Base-by-base conservation (phyloP, 1,140 invertebrate species). In the Melitaea cinxia region DNA sequence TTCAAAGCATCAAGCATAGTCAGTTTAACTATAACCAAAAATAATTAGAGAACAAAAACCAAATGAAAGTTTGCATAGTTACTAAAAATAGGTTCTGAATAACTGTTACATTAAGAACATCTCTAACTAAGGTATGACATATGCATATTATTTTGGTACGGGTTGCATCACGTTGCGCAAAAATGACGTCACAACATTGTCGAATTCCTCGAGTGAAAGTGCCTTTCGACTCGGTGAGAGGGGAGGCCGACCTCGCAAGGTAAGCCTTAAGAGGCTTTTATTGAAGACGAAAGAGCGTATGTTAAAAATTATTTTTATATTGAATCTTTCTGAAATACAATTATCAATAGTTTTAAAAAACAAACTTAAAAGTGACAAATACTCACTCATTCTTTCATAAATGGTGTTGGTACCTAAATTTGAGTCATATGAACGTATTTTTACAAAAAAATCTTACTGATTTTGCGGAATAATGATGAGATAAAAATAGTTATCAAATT, bases 141-240 rank as follows among this genome's bases (percentile, higher is more conserved):
- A 65, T 65, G 54, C 56, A 66, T 66, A 49, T 66, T 53, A 59
- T 78, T 84, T 74, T 72, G 70, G 69, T 55, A 61, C 53, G 55
- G 21, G 71, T 89, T 89, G 84, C 84, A 78, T 89, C 80, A 87
- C 54, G 67, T 89, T 89, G 78, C 84, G 82, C 79, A 84, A 87
- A 85, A 33, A 7, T 87, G 84, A 88, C 85, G 86, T 89, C 83
- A 85, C 19, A 35, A 21, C 64, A 70, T 58, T 63, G 64, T 72
- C 79, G 65, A 88, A 89, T 88, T 89, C 86, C 69, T 73, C 21
- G 30, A 85, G 86, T 86, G 86, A 89, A 89, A 89, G 86, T 89
- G 74, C 80, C 80, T 86, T 85, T 88, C 82, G 67, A 81, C 55
- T 60, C 45, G 58, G 70, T 39, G 57, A 50, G 74, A 68, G 69